A percentile compares a stretch with the other conserved stretches of the same genome.
Conservation (phyloP, 2,797 vertebrate species). For the Babyrousa celebensis region DNA sequence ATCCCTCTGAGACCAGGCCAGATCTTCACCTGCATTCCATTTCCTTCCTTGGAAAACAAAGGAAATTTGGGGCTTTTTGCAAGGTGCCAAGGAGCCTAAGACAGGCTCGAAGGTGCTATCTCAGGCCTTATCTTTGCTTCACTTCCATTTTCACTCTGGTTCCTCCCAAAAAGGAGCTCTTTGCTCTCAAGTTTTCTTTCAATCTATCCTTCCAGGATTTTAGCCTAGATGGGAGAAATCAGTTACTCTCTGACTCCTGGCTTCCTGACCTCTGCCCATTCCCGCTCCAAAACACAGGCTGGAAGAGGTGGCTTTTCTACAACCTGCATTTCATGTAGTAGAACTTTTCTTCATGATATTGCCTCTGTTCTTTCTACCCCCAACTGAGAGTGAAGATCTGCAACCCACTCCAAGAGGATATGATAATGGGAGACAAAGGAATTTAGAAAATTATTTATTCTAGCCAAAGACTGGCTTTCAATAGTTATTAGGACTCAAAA, state of each 20-base stretch:
- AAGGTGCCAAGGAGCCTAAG: neutral
- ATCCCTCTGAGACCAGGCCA: neutral
- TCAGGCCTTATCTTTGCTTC: neutral
- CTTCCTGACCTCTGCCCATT: neutral
- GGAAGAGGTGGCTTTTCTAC: neutral
- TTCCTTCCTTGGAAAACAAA: neutral
- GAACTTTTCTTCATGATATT: neutral
- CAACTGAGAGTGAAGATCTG: neutral
- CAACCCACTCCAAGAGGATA: neutral
- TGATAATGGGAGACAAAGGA: neutral
- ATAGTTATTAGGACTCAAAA: neutral
- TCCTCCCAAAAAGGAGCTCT: neutral
- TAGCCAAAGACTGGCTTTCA: neutral
- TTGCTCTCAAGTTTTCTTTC: neutral
- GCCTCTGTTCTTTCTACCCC: neutral
- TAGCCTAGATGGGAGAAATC: neutral
- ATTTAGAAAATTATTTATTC: conserved; percentile 32
- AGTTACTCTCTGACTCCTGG: neutral
- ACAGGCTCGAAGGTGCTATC: neutral
- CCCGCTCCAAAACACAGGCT: neutral
- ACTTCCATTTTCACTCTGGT: neutral
- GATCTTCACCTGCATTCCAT: neutral
- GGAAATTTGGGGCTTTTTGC: neutral
- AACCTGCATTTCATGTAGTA: neutral
- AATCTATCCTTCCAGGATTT: neutral